phyloP scores from a whole-genome alignment of 92 coral and sea anemone species.

The Umimayanthus chanpuru region DNA sequence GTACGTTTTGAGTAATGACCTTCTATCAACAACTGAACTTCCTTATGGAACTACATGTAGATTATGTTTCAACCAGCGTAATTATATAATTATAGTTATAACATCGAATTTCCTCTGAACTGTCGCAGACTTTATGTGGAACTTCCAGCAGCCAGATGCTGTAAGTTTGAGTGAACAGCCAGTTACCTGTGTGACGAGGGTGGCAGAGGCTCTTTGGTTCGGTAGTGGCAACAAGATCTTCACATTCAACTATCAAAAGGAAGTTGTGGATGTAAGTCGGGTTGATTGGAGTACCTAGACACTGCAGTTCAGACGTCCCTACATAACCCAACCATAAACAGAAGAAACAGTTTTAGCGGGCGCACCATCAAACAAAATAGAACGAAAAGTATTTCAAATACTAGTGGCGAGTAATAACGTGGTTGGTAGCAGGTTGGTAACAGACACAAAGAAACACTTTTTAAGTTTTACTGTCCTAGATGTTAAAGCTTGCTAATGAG shows the following conservation, averaged over 20 bases:
- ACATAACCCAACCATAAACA: too few relatives aligned
- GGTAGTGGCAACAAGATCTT: constrained; percentile 91
- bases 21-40: too few relatives aligned
- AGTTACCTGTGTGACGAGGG: constrained; percentile 71
- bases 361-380: too few relatives aligned
- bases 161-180: constrained; percentile 82
- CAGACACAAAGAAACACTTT: too few relatives aligned
- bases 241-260: constrained; percentile 66
- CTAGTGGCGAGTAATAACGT: too few relatives aligned
- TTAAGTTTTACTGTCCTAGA: too few relatives aligned
- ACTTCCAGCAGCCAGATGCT: constrained; percentile 88
- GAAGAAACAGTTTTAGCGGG: too few relatives aligned
- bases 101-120: not conserved
- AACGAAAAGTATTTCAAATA: too few relatives aligned
- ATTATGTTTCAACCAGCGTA: not conserved
- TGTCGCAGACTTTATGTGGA: constrained; percentile 81
- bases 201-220: constrained; percentile 84
- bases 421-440: too few relatives aligned
- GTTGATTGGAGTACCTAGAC: not conserved
- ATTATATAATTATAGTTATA: not conserved
- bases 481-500: too few relatives aligned
- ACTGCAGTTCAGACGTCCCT: not conserved
- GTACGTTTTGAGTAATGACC: too few relatives aligned
- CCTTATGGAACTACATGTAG: too few relatives aligned
- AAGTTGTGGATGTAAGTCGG: constrained; percentile 74